Conservation (phyloP, 2,888 invertebrate species). For the Erebia epiphron region DNA sequence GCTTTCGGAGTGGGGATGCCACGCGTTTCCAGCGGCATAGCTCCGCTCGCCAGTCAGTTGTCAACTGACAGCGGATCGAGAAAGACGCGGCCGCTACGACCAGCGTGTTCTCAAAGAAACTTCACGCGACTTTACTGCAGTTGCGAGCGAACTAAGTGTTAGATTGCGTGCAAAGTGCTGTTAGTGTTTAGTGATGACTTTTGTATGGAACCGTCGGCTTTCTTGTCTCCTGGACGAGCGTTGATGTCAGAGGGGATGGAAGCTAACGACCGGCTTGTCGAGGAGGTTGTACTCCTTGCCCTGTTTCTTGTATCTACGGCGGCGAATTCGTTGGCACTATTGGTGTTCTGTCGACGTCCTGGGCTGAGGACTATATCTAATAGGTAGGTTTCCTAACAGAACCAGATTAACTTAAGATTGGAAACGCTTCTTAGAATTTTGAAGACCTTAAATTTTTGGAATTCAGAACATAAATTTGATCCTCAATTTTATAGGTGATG, state of each 20-base stretch:
- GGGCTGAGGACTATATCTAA: conserved; percentile 90
- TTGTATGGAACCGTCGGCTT: conserved; percentile 66
- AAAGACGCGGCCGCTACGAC: conserved; percentile 75
- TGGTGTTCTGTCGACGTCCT: conserved; percentile 88
- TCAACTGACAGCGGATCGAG: conserved; percentile 71
- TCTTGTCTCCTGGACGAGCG: conserved; percentile 76
- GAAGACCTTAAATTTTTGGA: background rate
- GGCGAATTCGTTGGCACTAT: conserved; percentile 87
- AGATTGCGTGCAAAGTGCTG: conserved; percentile 63
- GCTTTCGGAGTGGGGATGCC: conserved; percentile 49
- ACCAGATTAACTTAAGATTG: background rate
- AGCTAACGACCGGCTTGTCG: conserved; percentile 71
- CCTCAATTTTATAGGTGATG: too few relatives aligned
- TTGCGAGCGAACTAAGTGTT: conserved; percentile 67
- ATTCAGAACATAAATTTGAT: background rate
- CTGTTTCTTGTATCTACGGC: conserved; percentile 86
- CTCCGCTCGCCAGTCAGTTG: conserved; percentile 58
- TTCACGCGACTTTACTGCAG: conserved; percentile 78
- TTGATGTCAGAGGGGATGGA: conserved; percentile 78
- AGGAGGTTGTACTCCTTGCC: conserved; percentile 77
- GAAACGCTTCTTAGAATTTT: background rate
- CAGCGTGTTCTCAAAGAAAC: conserved; percentile 76
- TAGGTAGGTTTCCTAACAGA: conserved; percentile 83
- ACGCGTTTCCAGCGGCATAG: conserved; percentile 51
- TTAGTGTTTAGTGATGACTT: conserved; percentile 77